Evolutionary conservation across 2,888 invertebrate genomes (phyloP).

Genomic region (Anarsia innoxiella): DNA sequence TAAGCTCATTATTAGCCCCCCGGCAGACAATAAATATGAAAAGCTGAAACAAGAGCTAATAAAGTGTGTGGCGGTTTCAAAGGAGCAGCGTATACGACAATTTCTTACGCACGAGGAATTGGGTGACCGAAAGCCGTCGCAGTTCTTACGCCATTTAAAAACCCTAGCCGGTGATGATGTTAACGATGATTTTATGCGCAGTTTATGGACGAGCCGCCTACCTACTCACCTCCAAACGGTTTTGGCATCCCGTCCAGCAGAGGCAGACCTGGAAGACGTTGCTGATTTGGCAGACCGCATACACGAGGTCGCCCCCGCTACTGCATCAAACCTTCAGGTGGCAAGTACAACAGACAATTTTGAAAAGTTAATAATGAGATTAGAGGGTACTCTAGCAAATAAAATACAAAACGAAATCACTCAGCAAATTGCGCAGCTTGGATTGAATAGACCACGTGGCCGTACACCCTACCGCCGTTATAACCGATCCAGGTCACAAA

Average conservation of each 20-base stretch:
- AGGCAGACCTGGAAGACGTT: not conserved
- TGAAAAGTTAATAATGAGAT: not conserved
- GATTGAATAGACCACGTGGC: not conserved
- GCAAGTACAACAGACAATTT: not conserved
- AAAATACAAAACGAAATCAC: not conserved
- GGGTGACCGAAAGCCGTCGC: slow-evolving; percentile 5
- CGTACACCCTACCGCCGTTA: no score
- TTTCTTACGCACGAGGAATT: not conserved
- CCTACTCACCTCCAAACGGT: not conserved
- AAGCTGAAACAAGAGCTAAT: no score
- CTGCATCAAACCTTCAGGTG: not conserved
- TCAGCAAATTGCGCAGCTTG: not conserved
- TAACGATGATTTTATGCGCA: not conserved
- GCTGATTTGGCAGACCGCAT: not conserved
- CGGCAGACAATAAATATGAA: no score
- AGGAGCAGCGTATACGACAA: not conserved
- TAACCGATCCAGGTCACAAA: not conserved
- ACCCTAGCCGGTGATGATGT: not conserved
- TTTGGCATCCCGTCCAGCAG: not conserved
- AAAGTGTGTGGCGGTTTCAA: no score
- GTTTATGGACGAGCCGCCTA: slow-evolving; percentile 2
- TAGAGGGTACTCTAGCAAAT: not conserved
- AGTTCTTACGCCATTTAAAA: slow-evolving; percentile 2
- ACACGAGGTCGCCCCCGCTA: not conserved
- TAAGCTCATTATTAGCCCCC: no score